Evolutionary conservation across 2,797 vertebrate species (phyloP), one percentile per base, ranked within the genome.

Genomic region (Pangasius krempfi): DNA sequence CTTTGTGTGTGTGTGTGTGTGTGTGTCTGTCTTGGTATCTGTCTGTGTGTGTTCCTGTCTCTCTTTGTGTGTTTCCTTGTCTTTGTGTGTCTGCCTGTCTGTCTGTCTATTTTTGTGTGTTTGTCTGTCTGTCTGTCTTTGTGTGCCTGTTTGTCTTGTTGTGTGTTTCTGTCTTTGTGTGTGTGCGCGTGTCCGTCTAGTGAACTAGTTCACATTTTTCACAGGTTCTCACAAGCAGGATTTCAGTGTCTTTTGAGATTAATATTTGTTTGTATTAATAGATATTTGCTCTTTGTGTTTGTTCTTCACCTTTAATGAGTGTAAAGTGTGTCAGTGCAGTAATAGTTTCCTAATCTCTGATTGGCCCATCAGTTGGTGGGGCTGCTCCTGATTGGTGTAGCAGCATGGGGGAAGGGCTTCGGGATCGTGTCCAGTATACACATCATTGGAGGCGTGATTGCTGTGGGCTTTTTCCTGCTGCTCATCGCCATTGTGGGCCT

Each of bases 361-460:
- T 89, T 58, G 89, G 25, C 37, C 58, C 84, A 47, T 60, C 92
- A 98, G 98, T 95, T 99, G 89, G 98, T 99, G 5, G 98, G 98
- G 56, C 95, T 99, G 92, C 94, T 99, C 93, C 96, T 99, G 89
- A 98, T 99, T 4, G 97, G 96, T 5, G 97, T 99, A 52, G 98
- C 98, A 81, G 98, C 97, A 80, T 99, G 98, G 97, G 97, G 97
- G 22, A 98, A 97, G 89, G 97, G 97, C 58, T 98, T 97, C 25
- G 97, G 97, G 89, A 86, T 98, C 88, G 97, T 98, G 89, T 98
- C 97, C 90, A 98, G 97, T 93, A 97, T 98, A 93, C 97, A 97
- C 93, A 97, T 99, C 94, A 98, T 98, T 20, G 98, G 98, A 4
- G 97, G 97, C n/a, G 97, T 98, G 91, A 98, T 98, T 44, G 97